Conservation (phyloP, 2,113 vertebrate genomes). For the Dipodomys merriami region DNA sequence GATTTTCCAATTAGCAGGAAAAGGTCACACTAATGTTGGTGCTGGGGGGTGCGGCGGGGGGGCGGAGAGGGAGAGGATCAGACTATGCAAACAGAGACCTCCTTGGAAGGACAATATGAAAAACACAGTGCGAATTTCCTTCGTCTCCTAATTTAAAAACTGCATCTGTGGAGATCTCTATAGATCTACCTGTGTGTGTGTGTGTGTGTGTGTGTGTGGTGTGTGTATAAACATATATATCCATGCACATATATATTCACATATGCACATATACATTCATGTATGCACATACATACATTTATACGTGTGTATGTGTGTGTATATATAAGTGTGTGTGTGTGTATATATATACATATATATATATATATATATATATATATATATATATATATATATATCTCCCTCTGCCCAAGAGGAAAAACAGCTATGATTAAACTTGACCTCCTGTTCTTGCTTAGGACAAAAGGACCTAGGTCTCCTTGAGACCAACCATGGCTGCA, state of each 20-base stretch:
- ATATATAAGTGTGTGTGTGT: too few species aligned
- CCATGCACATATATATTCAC: too few species aligned
- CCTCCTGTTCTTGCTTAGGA: constrained; percentile 48
- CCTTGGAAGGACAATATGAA: constrained; percentile 86
- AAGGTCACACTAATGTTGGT: constrained; percentile 95
- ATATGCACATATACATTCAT: neutral
- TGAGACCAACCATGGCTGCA: neutral
- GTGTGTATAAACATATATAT: too few species aligned
- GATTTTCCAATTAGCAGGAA: constrained; percentile 99
- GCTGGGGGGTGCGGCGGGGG: constrained; percentile 83
- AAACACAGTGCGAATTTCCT: constrained; percentile 71
- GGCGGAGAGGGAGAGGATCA: constrained; percentile 82
- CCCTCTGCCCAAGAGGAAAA: neutral
- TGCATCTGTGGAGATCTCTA: neutral
- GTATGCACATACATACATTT: neutral
- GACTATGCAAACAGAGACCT: constrained; percentile 89
- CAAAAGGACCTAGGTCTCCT: constrained; percentile 52
- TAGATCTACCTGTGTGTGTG: too few species aligned
- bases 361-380: too few species aligned
- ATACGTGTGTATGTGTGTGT: neutral
- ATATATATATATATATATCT: too few species aligned
- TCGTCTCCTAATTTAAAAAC: constrained; percentile 76
- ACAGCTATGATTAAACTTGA: neutral
- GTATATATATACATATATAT: too few species aligned
- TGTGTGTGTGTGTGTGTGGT: neutral